phyloP scores from a whole-genome alignment of 2,113 vertebrate species.

The Ophthalmotilapia sp. region DNA sequence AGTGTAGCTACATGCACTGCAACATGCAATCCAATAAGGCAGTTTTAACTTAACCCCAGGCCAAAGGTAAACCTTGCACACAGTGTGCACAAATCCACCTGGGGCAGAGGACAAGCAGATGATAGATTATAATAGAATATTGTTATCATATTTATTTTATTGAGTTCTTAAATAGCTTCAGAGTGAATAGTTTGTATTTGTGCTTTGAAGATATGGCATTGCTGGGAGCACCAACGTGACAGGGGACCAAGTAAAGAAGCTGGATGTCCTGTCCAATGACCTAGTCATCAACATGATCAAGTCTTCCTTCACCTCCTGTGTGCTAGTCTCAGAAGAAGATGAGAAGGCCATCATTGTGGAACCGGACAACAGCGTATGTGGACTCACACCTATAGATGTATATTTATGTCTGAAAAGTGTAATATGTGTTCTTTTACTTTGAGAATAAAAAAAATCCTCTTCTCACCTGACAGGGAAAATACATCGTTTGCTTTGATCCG shows the following conservation, averaged over 20 bases:
- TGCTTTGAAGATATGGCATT: constrained; percentile 82
- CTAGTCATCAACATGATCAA: constrained; percentile 95
- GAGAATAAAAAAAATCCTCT: neutral
- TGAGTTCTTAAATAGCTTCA: neutral
- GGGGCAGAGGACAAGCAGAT: constrained; percentile 13
- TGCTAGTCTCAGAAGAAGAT: constrained; percentile 93
- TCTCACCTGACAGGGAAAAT: constrained; percentile 81
- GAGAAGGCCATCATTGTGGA: constrained; percentile 88
- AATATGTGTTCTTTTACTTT: neutral
- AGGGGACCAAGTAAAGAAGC: constrained; percentile 95
- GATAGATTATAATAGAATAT: neutral
- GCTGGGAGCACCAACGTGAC: constrained; percentile 94
- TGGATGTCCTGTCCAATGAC: constrained; percentile 95
- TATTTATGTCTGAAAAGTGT: neutral
- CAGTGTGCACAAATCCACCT: neutral
- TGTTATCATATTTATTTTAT: neutral
- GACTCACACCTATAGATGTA: neutral
- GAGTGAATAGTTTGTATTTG: neutral
- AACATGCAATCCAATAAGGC: neutral
- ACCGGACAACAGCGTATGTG: constrained; percentile 76
- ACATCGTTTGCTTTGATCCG: constrained; percentile 95
- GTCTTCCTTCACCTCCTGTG: constrained; percentile 89
- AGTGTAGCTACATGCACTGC: neutral
- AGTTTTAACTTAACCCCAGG: neutral
- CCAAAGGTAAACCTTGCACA: constrained; percentile 16